Conservation (phyloP, 1,140 invertebrate genomes). For the Polypedilum vanderplanki region DNA sequence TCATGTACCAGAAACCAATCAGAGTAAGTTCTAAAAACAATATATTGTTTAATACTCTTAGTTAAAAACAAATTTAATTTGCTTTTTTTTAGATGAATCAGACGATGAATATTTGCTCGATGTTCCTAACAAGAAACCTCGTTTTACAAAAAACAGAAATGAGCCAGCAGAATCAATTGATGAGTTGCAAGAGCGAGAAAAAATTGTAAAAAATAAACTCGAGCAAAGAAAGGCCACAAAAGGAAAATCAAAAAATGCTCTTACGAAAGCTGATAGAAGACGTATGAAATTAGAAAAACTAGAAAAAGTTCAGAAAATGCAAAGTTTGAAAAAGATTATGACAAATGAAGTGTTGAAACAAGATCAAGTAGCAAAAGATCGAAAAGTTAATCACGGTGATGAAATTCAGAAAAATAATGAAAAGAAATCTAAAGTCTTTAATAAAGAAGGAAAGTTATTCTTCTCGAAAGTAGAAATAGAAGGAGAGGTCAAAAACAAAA, state of each 20-base stretch:
- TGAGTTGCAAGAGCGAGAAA: neutral
- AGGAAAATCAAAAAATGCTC: neutral
- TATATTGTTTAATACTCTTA: neutral
- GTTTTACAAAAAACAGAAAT: neutral
- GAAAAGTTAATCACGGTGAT: neutral
- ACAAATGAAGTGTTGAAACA: neutral
- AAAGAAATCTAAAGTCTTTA: neutral
- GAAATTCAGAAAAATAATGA: neutral
- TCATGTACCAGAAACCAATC: neutral
- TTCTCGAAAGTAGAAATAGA: neutral
- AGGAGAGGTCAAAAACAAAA: neutral
- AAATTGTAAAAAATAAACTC: neutral
- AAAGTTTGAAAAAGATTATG: neutral
- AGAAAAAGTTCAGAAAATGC: neutral
- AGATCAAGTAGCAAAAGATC: neutral
- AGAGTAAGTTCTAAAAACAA: slow-evolving; percentile 22
- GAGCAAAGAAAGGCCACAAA: neutral
- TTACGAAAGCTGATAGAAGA: neutral
- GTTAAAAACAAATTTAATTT: neutral
- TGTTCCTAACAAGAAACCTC: neutral
- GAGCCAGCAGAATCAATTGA: neutral
- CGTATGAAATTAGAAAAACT: neutral
- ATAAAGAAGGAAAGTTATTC: neutral
- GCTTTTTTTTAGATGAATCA: neutral
- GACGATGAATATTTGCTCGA: slow-evolving; percentile 19